Evolutionary conservation across 2,113 vertebrate species (phyloP), one percentile per base, ranked within the genome.

Genomic region (Nycticryphes semicollaris): DNA sequence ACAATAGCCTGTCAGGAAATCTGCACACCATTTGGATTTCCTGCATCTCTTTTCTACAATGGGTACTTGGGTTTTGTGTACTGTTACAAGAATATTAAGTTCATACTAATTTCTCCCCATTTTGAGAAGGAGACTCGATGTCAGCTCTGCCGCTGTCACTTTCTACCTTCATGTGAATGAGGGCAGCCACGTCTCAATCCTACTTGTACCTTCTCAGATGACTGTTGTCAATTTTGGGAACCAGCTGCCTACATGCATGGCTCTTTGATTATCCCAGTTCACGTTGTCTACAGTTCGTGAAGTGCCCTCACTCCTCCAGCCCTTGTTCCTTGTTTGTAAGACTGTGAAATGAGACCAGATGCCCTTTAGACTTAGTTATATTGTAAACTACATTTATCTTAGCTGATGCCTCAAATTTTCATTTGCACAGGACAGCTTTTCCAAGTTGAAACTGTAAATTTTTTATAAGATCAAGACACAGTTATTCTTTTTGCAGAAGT

Each of bases 201-300:
- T 9, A 2, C 77, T 60, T 21, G 19, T 14, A 20, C 5, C 22
- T 64, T 59, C 27, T 77, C 68, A 20, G 4, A 43, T 43, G 43
- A 1, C 33, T 20, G 4, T 22, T 3, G 3, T 20, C 37, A 35
- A 30, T 31, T 11, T 41, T 25, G 64, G 41, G 39, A 90, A 24
- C 5, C 7, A 37, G 41, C 31, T 50, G 17, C 3, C 0, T 28
- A 16, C 0, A 0, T 5, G 19, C 4, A 2, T 0, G 2, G 7
- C 3, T 0, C 21, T 70, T 14, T 4, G 0, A 33, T 19, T 57
- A 35, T 7, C n/a, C 27, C 41, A 45, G 15, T 14, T 17, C 31
- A 7, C 0, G 0, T 10, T 31, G 12, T 19, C 9, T 35, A 1
- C 2, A 1, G 18, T 25, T 80, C 27, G 35, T 6, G 23, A 73